phyloP scores from a whole-genome alignment of 2,113 vertebrate species.

The Gymnorhina tibicen region DNA sequence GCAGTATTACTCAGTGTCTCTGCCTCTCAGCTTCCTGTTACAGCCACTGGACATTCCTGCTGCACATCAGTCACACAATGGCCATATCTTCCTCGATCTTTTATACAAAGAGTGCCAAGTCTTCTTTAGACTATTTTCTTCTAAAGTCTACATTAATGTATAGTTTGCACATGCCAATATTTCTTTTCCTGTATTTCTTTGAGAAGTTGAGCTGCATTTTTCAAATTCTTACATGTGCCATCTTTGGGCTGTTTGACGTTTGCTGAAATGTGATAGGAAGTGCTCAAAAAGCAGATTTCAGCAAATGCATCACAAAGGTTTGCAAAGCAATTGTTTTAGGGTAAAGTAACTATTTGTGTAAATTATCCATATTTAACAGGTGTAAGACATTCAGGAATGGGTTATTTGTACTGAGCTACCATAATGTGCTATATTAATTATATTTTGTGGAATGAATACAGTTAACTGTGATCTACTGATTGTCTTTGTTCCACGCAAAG shows the following conservation, averaged over 20 bases:
- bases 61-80: neutral
- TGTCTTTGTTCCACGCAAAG: slow-evolving; percentile 61
- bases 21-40: neutral
- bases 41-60: neutral
- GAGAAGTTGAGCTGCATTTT: slow-evolving; percentile 49
- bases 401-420: slow-evolving; percentile 64
- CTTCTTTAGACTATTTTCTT: neutral
- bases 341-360: slow-evolving; percentile 53
- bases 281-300: slow-evolving; percentile 36
- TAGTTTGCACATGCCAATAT: neutral
- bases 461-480: slow-evolving; percentile 63
- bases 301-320: slow-evolving; percentile 12
- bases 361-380: slow-evolving; percentile 65
- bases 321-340: slow-evolving; percentile 14
- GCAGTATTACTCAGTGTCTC: neutral
- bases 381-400: slow-evolving; percentile 29
- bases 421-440: slow-evolving; percentile 61
- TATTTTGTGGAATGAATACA: slow-evolving; percentile 61
- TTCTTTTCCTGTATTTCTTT: slow-evolving; percentile 10
- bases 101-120: neutral
- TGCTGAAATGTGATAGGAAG: slow-evolving; percentile 45
- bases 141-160: neutral
- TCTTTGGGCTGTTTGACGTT: slow-evolving; percentile 43
- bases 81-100: neutral
- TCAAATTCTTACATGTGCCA: slow-evolving; percentile 8